Conservation (phyloP, 2,888 invertebrate genomes). For the Tenthredo notha region DNA sequence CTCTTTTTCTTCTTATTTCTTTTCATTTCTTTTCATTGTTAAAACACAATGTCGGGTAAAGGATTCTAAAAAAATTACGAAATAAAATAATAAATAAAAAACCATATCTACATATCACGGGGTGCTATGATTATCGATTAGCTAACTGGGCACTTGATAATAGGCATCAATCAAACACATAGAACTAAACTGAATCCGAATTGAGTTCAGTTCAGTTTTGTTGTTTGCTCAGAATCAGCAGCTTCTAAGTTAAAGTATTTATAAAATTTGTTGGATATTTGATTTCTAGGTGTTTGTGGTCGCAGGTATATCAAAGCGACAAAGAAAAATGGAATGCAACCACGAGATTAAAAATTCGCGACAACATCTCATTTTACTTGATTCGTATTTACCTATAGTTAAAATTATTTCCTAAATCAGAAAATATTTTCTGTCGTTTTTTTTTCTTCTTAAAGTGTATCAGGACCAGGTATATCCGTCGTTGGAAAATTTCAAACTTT, state of each 20-base stretch:
- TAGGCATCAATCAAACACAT: neutral
- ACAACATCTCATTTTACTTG: neutral
- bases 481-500: conserved; percentile 85
- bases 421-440: no score
- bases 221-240: no score
- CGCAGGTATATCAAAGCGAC: neutral
- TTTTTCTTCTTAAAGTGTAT: conserved; percentile 52
- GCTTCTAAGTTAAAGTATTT: neutral
- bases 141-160: neutral
- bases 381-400: neutral
- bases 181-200: neutral
- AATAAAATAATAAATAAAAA: neutral
- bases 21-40: neutral
- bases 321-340: neutral
- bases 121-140: neutral
- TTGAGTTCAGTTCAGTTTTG: neutral
- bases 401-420: conserved; percentile 14
- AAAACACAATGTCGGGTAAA: neutral
- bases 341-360: neutral
- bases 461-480: conserved; percentile 81
- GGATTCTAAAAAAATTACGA: neutral
- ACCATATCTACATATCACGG: neutral
- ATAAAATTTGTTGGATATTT: neutral
- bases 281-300: neutral
- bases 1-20: neutral